These are phyloP conservation scores for Rallus crepitans DNA, from an alignment of 2,797 vertebrate genomes.

Conservation along the genomic window DNA sequence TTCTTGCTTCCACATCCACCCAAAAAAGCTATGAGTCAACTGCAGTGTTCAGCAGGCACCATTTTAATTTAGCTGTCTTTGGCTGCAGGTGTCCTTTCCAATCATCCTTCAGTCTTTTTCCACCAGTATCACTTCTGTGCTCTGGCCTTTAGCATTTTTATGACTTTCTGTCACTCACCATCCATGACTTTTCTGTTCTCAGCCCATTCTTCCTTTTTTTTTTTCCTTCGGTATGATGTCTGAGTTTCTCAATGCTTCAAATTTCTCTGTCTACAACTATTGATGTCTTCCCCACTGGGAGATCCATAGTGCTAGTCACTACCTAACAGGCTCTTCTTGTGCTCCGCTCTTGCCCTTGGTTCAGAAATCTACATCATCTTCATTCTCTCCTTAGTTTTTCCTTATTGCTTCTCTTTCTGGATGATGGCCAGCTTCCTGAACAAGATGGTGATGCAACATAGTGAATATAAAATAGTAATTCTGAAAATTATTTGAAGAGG, in stretches of 20 bases:
- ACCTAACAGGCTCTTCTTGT: background rate
- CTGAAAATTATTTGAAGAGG: background rate
- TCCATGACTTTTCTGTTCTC: background rate
- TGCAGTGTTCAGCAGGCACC: background rate
- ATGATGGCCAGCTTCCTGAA: background rate
- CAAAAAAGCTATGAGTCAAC: background rate
- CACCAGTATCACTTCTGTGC: background rate
- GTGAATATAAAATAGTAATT: background rate
- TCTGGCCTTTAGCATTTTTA: background rate
- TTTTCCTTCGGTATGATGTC: background rate
- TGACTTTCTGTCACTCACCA: background rate
- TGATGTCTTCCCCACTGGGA: background rate
- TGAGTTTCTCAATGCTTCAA: background rate
- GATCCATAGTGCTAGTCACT: background rate
- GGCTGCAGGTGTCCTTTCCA: background rate
- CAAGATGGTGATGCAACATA: accelerated
- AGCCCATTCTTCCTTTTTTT: background rate
- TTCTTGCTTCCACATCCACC: background rate
- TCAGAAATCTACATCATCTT: background rate
- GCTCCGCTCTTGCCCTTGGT: background rate
- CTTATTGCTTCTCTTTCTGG: background rate
- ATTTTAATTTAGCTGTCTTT: background rate
- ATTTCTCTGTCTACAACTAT: background rate
- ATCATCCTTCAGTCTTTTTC: background rate
- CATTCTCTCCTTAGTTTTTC: background rate